Evolutionary conservation across 2,888 invertebrate species (phyloP), one percentile per base, ranked within the genome.

Genomic region (Apamea crenata): DNA sequence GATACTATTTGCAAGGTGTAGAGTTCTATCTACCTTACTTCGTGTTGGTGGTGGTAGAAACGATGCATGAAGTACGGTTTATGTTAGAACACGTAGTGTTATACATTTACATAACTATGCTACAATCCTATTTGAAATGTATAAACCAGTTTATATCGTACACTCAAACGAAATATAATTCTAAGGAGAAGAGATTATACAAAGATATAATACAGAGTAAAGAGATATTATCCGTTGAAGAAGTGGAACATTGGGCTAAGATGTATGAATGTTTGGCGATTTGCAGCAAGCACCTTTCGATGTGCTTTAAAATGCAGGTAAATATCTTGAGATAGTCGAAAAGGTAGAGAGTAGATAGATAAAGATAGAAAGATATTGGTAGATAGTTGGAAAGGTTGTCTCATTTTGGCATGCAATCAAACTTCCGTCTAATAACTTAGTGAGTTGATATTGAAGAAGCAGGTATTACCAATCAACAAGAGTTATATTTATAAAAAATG

Each of bases 241-340:
- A 70, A 66, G 70, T 81, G 0, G 61, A 81, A 36, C 6, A 71
- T 0, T 81, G 81, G 81, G 50, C 70, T n/a, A 44, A n/a, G 0
- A 53, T 71, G 4, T 81, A 81, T 32, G 21, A 75, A 40, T 61
- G 69, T 59, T 53, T 81, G 4, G 32, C 67, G n/a, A 47, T 70
- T 6, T 75, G 70, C n/a, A 71, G 67, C 44, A 81, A 71, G 44
- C 59, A 61, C 1, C 70, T 81, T 21, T 68, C 82, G 0, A 32
- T 29, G n/a, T 81, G 81, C 16, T 81, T 81, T 53, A 70, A 66
- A 44, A 36, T 25, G 3, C 81, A 75, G 82, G 81, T 81, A 67
- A 66, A 40, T 40, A 40, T 50, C 8, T 50, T 16, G 0, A 14
- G 10, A 18, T n/a, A 67, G 5, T 18, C 8, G 40, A 66, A 14